phyloP scores from a whole-genome alignment of 2,888 invertebrate species.

The Standfussiana lucernea region DNA sequence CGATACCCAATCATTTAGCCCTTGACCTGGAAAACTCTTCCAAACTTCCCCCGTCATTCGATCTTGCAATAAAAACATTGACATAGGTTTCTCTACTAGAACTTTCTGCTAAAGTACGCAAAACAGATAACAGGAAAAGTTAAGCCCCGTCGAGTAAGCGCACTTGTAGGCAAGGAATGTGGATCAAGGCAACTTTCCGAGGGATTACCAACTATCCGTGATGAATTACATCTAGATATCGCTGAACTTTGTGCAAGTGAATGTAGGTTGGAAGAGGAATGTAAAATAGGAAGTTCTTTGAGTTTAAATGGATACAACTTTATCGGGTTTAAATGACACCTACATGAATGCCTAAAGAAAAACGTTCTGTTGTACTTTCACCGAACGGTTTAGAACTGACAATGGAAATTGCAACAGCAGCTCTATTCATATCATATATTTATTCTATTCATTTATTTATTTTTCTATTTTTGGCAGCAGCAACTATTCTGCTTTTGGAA shows the following conservation, averaged over 20 bases:
- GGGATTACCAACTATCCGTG: slow-evolving; percentile 59
- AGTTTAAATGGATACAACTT: not conserved
- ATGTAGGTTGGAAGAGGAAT: slow-evolving; percentile 8
- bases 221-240: slow-evolving; percentile 50
- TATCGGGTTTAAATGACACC: too few relatives aligned
- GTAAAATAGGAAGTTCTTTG: not conserved
- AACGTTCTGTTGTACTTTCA: too few relatives aligned
- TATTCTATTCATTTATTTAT: too few relatives aligned
- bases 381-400: too few relatives aligned
- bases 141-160: slow-evolving; percentile 70
- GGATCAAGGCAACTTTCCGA: slow-evolving; percentile 59
- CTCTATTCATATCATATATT: too few relatives aligned
- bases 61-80: slow-evolving; percentile 55
- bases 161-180: slow-evolving; percentile 58
- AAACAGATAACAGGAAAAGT: slow-evolving; percentile 78
- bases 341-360: too few relatives aligned
- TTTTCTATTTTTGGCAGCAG: too few relatives aligned
- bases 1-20: not conserved
- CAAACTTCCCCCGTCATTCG: slow-evolving; percentile 26
- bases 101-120: slow-evolving; percentile 55
- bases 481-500: too few relatives aligned
- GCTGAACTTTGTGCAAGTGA: slow-evolving; percentile 18
- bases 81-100: slow-evolving; percentile 41
- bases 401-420: too few relatives aligned
- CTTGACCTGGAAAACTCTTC: slow-evolving; percentile 7